phyloP scores from a whole-genome alignment of 2,888 invertebrate genomes.

The Tethea ocularis region DNA sequence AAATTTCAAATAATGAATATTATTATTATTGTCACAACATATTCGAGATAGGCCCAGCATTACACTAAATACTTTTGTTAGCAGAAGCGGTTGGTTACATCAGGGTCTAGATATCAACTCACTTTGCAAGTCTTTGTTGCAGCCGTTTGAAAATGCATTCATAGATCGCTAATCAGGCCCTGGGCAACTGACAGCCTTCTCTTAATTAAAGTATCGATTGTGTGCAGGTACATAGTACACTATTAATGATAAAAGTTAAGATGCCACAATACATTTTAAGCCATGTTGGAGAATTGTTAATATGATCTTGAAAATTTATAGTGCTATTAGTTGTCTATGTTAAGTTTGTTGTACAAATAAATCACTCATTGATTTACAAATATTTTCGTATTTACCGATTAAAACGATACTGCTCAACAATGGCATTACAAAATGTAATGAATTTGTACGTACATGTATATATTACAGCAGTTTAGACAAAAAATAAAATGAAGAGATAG shows the following conservation, averaged over 20 bases:
- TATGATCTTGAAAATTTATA: not conserved
- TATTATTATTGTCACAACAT: constrained; percentile 58
- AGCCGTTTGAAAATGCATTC: not conserved
- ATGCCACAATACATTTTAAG: constrained; percentile 6
- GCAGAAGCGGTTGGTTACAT: not conserved
- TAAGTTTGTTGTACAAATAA: not conserved
- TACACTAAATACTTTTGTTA: constrained; percentile 12
- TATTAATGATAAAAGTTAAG: not conserved
- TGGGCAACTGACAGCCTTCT: not conserved
- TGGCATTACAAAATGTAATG: not conserved
- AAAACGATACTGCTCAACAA: not conserved
- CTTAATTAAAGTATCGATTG: not conserved
- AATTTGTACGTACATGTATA: not conserved
- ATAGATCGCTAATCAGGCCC: not conserved
- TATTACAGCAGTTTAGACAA: not conserved
- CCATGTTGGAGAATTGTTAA: not conserved
- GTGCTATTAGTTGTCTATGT: not conserved
- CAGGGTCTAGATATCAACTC: not conserved
- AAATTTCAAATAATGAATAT: constrained; percentile 34
- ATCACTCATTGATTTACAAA: not conserved
- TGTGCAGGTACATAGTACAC: not conserved
- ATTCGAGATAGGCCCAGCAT: constrained; percentile 34
- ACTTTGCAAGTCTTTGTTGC: too few relatives aligned
- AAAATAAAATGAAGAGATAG: not conserved
- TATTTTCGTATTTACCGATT: not conserved